phyloP scores from a whole-genome alignment of 1,140 invertebrate genomes.

The Leptinotarsa undecemlineata region DNA sequence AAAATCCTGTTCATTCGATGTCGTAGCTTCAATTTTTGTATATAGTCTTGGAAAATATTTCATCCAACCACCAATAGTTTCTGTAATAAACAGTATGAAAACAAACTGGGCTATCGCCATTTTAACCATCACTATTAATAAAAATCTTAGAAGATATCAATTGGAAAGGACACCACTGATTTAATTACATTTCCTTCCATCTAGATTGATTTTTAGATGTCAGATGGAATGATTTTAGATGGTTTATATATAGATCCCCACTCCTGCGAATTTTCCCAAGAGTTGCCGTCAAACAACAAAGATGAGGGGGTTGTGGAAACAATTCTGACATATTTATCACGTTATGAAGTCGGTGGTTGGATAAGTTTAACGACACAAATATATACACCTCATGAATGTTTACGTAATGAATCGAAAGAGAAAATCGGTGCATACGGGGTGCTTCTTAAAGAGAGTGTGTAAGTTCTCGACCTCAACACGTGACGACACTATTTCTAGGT shows the following conservation, averaged over 20 bases:
- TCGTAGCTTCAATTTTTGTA: background rate
- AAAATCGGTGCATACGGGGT: background rate
- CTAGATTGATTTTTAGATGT: no score
- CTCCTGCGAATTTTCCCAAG: background rate
- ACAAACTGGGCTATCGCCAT: background rate
- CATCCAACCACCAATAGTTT: background rate
- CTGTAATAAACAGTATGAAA: background rate
- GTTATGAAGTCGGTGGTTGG: background rate
- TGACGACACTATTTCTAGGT: no score
- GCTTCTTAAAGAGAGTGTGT: no score
- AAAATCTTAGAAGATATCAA: no score
- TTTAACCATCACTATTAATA: background rate
- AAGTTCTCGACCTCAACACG: no score
- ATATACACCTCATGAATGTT: background rate
- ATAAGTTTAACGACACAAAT: background rate
- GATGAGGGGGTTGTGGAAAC: background rate
- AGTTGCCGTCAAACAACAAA: background rate
- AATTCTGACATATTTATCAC: conserved; percentile 3
- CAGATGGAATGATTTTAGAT: background rate
- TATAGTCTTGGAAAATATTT: background rate
- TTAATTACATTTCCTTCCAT: no score
- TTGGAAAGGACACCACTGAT: no score
- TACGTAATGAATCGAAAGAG: background rate
- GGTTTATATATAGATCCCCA: conserved; percentile 5
- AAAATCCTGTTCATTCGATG: background rate